These are phyloP conservation scores for Hyaena hyaena DNA, from an alignment of 2,113 vertebrate species.

Conservation along the genomic window DNA sequence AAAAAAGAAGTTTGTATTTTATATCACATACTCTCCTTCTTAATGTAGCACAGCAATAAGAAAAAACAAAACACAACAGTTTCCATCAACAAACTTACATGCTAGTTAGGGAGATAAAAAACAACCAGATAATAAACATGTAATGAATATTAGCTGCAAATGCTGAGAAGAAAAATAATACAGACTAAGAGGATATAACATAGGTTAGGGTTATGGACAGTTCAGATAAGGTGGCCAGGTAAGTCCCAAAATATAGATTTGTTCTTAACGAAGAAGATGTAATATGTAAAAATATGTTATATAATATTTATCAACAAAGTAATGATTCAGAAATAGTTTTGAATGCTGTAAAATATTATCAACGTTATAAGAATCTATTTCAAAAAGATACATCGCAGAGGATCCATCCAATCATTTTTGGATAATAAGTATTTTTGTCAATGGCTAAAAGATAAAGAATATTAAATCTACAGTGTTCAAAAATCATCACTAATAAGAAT, in stretches of 20 bases:
- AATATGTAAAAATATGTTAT: background rate
- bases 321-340: background rate
- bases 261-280: background rate
- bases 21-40: background rate
- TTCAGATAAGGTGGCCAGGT: background rate
- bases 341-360: background rate
- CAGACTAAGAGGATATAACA: background rate
- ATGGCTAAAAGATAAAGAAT: background rate
- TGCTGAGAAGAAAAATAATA: background rate
- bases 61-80: background rate
- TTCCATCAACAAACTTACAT: background rate
- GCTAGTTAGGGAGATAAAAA: background rate
- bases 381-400: background rate
- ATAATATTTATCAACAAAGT: background rate
- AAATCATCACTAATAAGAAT: background rate
- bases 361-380: background rate
- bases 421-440: background rate
- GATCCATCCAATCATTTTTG: background rate
- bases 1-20: background rate
- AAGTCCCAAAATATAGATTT: background rate
- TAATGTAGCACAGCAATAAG: background rate
- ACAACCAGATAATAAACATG: background rate
- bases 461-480: background rate
- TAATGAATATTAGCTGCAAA: background rate
- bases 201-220: accelerated